Base-by-base conservation (phyloP, 2,888 invertebrate genomes). In the Laspeyria flexula region DNA sequence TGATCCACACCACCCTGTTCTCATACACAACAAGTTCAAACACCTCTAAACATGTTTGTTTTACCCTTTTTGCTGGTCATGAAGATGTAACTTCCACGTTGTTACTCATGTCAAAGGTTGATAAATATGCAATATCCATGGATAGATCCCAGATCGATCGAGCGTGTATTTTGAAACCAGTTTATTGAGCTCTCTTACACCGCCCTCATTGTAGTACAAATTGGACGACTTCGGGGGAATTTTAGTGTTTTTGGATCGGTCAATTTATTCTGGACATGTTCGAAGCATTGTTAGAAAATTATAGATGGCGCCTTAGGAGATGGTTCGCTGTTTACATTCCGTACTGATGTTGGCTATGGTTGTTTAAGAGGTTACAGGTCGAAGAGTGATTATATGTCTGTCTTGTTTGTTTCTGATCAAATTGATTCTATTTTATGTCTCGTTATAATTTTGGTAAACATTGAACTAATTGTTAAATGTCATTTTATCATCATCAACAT, bases 21-120 rank as follows among this genome's bases (percentile, higher is more conserved):
- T 70, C 73, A 71, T 68, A 72, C 70, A 47, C 44, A 71, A 43
- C 51, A 70, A 65, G 69, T 70, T 79, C 81, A 81, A 77, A 79
- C 72, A 81, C 75, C 73, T 70, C 70, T 74, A 79, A 81, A 77
- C 80, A 83, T 89, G 84, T 90, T 90, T 88, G 87, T 85, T 87
- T 87, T 70, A 73, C 70, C 78, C 77, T 83, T 77, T 77, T 78
- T 77, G 71, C 75, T 75, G 70, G 74, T 72, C 79, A 91, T 90
- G 90, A 90, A 91, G 91, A 91, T 87, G 90, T 90, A 86, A 89
- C 87, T 83, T 86, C 81, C 79, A 85, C 83, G 87, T 90, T 80
- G 88, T 89, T 90, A 88, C 83, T 75, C 86, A 83, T 91, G 91
- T 92, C 91, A 91, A 89, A 92, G 91, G 91, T 92, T 92, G 91